A percentile compares a stretch with the other conserved stretches of the same genome.
Evolutionary conservation across 2,888 invertebrate genomes (phyloP).

Genomic region (Poecilus cupreus): DNA sequence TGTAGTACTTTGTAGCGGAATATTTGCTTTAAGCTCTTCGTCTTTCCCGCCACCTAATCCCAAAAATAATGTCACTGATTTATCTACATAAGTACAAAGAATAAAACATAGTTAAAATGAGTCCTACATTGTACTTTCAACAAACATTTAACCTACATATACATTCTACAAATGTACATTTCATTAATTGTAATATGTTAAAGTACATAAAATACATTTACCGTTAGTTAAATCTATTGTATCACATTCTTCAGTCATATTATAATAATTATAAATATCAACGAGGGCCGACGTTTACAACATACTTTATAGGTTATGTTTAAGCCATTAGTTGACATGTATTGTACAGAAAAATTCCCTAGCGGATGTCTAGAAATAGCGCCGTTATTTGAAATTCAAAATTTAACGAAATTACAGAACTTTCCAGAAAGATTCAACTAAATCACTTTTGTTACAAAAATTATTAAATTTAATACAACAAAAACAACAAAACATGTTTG

Average conservation of each 20-base stretch:
- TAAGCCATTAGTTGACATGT: constrained; percentile 23
- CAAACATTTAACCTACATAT: no score
- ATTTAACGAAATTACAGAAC: neutral
- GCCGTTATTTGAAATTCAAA: neutral
- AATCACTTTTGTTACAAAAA: no score
- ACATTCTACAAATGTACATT: no score
- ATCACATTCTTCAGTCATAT: constrained; percentile 21
- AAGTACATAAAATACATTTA: constrained; percentile 7
- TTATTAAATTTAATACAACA: no score
- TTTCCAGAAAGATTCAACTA: no score
- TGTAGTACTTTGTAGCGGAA: constrained; percentile 39
- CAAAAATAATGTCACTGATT: no score
- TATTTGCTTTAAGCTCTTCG: constrained; percentile 52
- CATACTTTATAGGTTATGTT: constrained; percentile 49
- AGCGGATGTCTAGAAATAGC: neutral
- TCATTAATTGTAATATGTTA: no score
- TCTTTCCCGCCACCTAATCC: constrained; percentile 62
- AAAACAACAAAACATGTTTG: no score
- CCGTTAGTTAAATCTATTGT: constrained; percentile 43
- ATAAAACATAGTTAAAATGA: neutral
- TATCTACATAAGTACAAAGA: neutral
- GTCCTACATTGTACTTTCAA: no score
- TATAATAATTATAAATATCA: neutral
- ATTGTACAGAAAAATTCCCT: neutral
- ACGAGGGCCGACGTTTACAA: neutral